Conservation (phyloP, 2,888 invertebrate species). For the Physocephala rufipes region DNA sequence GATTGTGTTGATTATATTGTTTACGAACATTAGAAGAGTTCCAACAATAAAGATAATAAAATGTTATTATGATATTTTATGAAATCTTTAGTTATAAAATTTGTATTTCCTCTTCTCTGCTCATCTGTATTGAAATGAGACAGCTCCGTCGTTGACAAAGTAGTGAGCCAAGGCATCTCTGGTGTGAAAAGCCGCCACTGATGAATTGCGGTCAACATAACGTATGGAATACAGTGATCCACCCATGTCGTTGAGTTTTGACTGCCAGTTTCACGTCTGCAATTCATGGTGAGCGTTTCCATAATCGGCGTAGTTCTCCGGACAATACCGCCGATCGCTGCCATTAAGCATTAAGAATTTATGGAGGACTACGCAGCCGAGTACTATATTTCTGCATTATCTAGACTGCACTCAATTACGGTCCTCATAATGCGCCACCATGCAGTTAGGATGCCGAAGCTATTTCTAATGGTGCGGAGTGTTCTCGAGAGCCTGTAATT, state of each 20-base stretch:
- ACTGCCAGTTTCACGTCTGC: slow-evolving; percentile 18
- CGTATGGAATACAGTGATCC: no score
- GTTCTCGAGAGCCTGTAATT: slow-evolving; percentile 24
- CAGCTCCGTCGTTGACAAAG: no score
- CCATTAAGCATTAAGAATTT: slow-evolving; percentile 30
- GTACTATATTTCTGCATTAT: slow-evolving; percentile 24
- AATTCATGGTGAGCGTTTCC: neutral
- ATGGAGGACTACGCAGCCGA: slow-evolving; percentile 27
- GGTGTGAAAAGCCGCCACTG: no score
- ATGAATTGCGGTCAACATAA: no score
- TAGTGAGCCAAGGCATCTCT: no score
- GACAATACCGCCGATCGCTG: slow-evolving; percentile 20
- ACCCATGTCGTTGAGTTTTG: neutral
- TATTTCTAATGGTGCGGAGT: slow-evolving; percentile 16
- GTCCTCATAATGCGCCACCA: slow-evolving; percentile 27
- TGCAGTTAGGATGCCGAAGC: slow-evolving; percentile 26
- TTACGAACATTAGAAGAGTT: no score
- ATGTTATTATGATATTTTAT: no score
- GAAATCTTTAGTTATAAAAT: no score
- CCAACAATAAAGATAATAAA: no score
- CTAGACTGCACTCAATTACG: slow-evolving; percentile 3
- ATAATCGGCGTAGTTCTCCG: slow-evolving; percentile 14
- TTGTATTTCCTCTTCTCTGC: no score
- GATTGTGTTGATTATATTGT: no score
- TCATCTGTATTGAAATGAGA: no score